Base-by-base conservation (phyloP, 2,888 invertebrate species). In the Synergus gifuensis region DNA sequence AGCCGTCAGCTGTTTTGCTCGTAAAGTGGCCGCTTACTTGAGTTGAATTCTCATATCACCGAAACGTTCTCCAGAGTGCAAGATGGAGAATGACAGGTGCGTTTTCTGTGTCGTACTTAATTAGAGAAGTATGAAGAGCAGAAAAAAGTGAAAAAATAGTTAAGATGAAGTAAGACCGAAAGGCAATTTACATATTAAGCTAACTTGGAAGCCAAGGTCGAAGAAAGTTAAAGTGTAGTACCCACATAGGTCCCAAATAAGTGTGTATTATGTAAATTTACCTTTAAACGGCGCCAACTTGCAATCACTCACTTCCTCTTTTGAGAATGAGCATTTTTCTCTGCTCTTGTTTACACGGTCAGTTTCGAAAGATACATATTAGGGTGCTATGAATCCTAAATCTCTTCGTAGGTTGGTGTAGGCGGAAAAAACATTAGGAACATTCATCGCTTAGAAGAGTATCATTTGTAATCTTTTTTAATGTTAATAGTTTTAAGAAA, bases 181-280 rank as follows among this genome's bases (percentile, higher is more conserved):
- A 28, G n/a, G 54, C n/a, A 54, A 54, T 73, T 73, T 73, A 73
- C 69, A 36, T 73, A 73, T 49, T 36, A 22, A 14, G 36, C 36
- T 46, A 49, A 11, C 54, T 73, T 28, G 36, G 36, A 73, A 73
- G n/a, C 49, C 69, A 73, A 73, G 69, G 54, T 73, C 69, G 69
- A 73, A 73, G 69, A 73, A 73, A 73, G 69, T 49, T 36, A 36
- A 73, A 69, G 69, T 28, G 69, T 73, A 54, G 54, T 49, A 73
- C 69, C 69, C 49, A 49, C 69, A 73, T 73, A 54, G 36, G 28
- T 54, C 36, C 49, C 36, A n/a, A 8, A 28, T 36, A n/a, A 49
- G 28, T 73, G 49, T 73, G n/a, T 73, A 54, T 73, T 73, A 73
- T 73, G 69, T 54, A 73, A 73, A 73, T 73, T 73, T 73, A 16